Conservation (phyloP, 2,113 vertebrate species). For the Carollia perspicillata region DNA sequence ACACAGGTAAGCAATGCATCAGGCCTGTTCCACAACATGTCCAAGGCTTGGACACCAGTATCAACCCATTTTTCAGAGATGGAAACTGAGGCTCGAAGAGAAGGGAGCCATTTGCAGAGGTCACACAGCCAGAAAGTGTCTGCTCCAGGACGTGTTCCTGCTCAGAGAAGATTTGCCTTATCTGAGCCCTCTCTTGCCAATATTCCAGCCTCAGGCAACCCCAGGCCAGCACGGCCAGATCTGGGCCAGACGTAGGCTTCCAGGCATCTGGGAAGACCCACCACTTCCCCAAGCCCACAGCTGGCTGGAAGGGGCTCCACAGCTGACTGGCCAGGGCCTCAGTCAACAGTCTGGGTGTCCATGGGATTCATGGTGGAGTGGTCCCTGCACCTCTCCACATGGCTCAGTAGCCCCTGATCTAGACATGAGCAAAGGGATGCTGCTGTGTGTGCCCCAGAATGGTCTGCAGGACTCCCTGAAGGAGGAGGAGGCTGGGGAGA, state of each 20-base stretch:
- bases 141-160: too few relatives aligned
- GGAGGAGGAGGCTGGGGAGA: not conserved
- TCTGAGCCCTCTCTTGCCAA: not conserved
- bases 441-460: fast-evolving
- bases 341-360: fast-evolving
- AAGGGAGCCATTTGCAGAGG: not conserved
- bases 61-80: not conserved
- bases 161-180: not conserved
- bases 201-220: not conserved
- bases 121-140: not conserved
- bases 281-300: not conserved
- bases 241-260: not conserved
- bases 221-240: fast-evolving
- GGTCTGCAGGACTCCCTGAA: not conserved
- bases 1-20: fast-evolving
- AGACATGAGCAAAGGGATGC: not conserved
- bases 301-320: not conserved
- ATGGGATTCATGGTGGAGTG: too few relatives aligned
- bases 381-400: not conserved
- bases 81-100: not conserved
- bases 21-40: not conserved
- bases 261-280: too few relatives aligned
- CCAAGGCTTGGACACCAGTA: too few relatives aligned
- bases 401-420: not conserved
- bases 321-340: not conserved